Evolutionary conservation across 2,888 invertebrate species (phyloP).

Genomic region (Parnassius smintheus): DNA sequence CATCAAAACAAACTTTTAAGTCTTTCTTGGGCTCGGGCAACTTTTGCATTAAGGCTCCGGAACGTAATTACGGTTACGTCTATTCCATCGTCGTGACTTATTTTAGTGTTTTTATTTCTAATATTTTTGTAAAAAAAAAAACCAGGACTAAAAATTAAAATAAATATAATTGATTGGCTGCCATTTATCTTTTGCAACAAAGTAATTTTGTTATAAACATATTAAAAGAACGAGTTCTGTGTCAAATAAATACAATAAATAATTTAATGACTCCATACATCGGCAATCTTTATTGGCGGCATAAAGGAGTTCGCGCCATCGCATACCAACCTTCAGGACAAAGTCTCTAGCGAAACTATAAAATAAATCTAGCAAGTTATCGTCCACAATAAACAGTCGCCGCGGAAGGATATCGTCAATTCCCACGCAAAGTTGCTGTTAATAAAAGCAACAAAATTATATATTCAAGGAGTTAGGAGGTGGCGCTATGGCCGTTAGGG

Average conservation of each 20-base stretch:
- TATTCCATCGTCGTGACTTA: constrained; percentile 47
- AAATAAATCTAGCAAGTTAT: constrained; percentile 80
- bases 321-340: constrained; percentile 64
- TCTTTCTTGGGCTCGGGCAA: constrained; percentile 53
- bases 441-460: constrained; percentile 81
- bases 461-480: constrained; percentile 80
- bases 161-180: constrained; percentile 33
- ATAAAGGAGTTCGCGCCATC: constrained; percentile 62
- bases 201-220: constrained; percentile 68
- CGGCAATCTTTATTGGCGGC: constrained; percentile 71
- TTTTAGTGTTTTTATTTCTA: constrained; percentile 37
- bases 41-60: constrained; percentile 72
- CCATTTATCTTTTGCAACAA: constrained; percentile 68
- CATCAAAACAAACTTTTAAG: constrained; percentile 71
- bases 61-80: constrained; percentile 66
- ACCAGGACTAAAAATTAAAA: constrained; percentile 4
- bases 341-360: constrained; percentile 70
- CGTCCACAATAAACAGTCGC: constrained; percentile 76
- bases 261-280: constrained; percentile 73
- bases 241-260: constrained; percentile 78
- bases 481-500: constrained; percentile 77
- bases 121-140: constrained; percentile 17
- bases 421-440: constrained; percentile 80
- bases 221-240: constrained; percentile 65
- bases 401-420: constrained; percentile 77